These are phyloP conservation scores for Ibidorhyncha struthersii DNA, from an alignment of 2,113 vertebrate genomes.

Conservation along the genomic window DNA sequence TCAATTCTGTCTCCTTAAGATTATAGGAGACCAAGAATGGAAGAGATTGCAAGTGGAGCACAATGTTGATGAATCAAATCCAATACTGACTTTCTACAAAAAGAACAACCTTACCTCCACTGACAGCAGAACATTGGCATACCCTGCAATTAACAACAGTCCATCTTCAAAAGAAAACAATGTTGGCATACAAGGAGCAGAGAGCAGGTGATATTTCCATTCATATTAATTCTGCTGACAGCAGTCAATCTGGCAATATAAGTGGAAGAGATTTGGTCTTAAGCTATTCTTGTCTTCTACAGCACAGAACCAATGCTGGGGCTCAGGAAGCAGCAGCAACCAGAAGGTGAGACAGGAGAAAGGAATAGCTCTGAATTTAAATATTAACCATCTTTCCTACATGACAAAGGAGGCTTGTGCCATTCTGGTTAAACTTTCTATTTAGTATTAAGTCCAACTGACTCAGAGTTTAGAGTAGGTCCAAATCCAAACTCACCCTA, in stretches of 20 bases:
- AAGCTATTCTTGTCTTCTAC: neutral
- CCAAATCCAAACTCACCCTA: neutral
- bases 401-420: neutral
- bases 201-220: neutral
- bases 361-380: neutral
- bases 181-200: neutral
- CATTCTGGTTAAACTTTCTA: neutral
- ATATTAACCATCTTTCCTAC: neutral
- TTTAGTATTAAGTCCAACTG: neutral
- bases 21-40: neutral
- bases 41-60: neutral
- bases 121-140: neutral
- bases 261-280: neutral
- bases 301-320: neutral
- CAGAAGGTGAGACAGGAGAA: neutral
- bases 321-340: neutral
- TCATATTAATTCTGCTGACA: slow-evolving; percentile 42
- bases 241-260: neutral
- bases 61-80: neutral
- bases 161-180: neutral
- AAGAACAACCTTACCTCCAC: neutral
- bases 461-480: neutral
- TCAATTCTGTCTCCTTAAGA: neutral
- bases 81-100: neutral
- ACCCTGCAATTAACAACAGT: slow-evolving; percentile 27